phyloP scores from a whole-genome alignment of 1,140 invertebrate genomes.

The Grapholita molesta region DNA sequence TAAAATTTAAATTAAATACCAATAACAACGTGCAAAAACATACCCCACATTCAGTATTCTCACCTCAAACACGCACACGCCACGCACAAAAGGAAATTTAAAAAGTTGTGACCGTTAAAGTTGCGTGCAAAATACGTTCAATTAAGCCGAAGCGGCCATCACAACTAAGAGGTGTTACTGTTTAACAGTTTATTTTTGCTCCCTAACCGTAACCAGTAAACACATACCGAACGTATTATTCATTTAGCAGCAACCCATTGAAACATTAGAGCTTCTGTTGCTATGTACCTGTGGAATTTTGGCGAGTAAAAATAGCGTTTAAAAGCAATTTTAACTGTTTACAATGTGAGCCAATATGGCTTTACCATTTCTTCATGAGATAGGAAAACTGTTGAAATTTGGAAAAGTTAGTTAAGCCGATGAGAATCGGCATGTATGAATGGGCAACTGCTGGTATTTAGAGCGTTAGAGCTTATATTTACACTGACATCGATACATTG shows the following conservation, averaged over 20 bases:
- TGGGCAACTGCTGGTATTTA: no score
- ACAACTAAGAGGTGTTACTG: constrained; percentile 51
- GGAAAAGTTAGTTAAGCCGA: no score
- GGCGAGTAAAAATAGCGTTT: neutral
- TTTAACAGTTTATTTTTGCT: constrained; percentile 68
- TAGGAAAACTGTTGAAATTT: no score
- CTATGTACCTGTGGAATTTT: neutral
- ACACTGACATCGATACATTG: neutral
- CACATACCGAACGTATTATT: constrained; percentile 39
- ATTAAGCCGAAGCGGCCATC: constrained; percentile 44
- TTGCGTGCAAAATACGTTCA: constrained; percentile 25
- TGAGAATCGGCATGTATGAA: no score
- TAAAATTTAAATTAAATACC: neutral
- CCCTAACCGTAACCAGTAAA: constrained; percentile 46
- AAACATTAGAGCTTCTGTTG: neutral
- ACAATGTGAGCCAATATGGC: neutral
- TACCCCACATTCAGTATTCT: neutral
- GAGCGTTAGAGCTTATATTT: no score
- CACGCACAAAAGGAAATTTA: neutral
- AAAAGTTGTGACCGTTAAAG: constrained; percentile 31
- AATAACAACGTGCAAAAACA: neutral
- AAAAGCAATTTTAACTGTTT: neutral
- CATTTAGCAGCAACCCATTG: constrained; percentile 29
- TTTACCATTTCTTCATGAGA: no score
- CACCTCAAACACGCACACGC: neutral